Conservation (phyloP, 2,888 invertebrate genomes). For the Gasteruption jaculator region DNA sequence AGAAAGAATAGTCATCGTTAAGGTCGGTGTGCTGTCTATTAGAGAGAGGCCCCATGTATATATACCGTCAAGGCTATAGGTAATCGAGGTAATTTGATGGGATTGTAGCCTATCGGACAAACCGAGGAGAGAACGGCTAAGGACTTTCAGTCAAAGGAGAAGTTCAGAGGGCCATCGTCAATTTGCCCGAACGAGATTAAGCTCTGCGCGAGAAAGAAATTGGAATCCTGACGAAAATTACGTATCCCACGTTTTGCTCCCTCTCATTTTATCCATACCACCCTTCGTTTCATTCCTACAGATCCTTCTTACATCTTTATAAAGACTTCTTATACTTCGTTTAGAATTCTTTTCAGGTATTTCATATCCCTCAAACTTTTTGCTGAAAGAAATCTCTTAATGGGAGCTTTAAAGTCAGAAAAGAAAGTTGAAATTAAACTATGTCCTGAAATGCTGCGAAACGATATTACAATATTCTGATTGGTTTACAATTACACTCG, state of each 20-base stretch:
- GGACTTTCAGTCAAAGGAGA: slow-evolving; percentile 26
- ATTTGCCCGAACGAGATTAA: slow-evolving; percentile 37
- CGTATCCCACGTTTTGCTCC: slow-evolving; percentile 26
- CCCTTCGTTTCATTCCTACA: slow-evolving; percentile 10
- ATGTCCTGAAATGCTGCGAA: too few relatives aligned
- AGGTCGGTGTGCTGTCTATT: slow-evolving; percentile 29
- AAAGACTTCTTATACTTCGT: too few relatives aligned
- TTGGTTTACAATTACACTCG: too few relatives aligned
- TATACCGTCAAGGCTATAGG: slow-evolving; percentile 34
- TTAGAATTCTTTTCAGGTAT: too few relatives aligned
- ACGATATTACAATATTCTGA: too few relatives aligned
- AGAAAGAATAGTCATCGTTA: slow-evolving; percentile 27
- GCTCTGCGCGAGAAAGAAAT: slow-evolving; percentile 38
- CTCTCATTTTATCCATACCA: slow-evolving; percentile 15
- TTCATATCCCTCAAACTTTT: too few relatives aligned
- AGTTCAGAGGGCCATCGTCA: slow-evolving; percentile 28
- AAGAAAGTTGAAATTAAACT: too few relatives aligned
- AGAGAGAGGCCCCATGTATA: slow-evolving; percentile 24
- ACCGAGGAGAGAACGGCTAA: slow-evolving; percentile 18
- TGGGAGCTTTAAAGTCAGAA: too few relatives aligned
- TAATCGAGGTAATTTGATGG: slow-evolving; percentile 42
- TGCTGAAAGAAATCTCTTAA: too few relatives aligned
- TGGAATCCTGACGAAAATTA: slow-evolving; percentile 40
- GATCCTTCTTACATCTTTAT: slow-evolving; percentile 4
- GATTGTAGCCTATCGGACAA: slow-evolving; percentile 32